These are phyloP conservation scores for Eupristina koningsbergeri DNA, from an alignment of 1,140 invertebrate genomes.

Conservation along the genomic window DNA sequence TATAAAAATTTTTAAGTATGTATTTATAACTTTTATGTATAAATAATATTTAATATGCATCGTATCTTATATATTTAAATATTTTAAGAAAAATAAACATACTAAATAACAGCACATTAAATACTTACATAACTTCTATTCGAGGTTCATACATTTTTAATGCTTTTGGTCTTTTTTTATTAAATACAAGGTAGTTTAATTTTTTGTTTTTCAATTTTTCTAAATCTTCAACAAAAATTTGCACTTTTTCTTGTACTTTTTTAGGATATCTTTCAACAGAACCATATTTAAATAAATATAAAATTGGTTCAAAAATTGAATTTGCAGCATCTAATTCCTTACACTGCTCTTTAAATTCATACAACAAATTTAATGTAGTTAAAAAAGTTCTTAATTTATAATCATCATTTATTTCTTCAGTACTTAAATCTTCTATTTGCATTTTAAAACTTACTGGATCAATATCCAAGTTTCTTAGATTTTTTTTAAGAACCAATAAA, in stretches of 20 bases:
- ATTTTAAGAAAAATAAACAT: slow-evolving; percentile 8
- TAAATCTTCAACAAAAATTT: slow-evolving; percentile 71
- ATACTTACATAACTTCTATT: slow-evolving; percentile 84
- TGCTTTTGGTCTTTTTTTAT: slow-evolving; percentile 84
- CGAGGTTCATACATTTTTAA: slow-evolving; percentile 88
- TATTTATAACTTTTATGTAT: no score
- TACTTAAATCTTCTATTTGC: slow-evolving; percentile 73
- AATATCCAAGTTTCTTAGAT: slow-evolving; percentile 67
- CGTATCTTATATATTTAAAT: no score
- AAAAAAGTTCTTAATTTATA: slow-evolving; percentile 77
- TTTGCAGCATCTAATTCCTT: slow-evolving; percentile 73
- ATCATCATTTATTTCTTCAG: slow-evolving; percentile 74
- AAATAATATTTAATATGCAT: no score
- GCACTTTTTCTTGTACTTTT: slow-evolving; percentile 72
- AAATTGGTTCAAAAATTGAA: slow-evolving; percentile 72
- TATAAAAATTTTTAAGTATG: no score
- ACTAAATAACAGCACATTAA: background rate
- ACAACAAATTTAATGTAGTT: slow-evolving; percentile 74
- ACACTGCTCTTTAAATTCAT: slow-evolving; percentile 75
- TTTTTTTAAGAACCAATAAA: slow-evolving; percentile 74
- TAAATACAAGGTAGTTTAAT: slow-evolving; percentile 74
- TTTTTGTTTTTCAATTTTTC: slow-evolving; percentile 74
- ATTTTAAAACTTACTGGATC: slow-evolving; percentile 66
- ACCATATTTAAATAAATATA: slow-evolving; percentile 71
- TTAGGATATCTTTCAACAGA: slow-evolving; percentile 78